A percentile compares a stretch with the other conserved stretches of the same genome.
Evolutionary conservation across 2,797 vertebrate species (phyloP).

Genomic region (Helostoma temminkii): DNA sequence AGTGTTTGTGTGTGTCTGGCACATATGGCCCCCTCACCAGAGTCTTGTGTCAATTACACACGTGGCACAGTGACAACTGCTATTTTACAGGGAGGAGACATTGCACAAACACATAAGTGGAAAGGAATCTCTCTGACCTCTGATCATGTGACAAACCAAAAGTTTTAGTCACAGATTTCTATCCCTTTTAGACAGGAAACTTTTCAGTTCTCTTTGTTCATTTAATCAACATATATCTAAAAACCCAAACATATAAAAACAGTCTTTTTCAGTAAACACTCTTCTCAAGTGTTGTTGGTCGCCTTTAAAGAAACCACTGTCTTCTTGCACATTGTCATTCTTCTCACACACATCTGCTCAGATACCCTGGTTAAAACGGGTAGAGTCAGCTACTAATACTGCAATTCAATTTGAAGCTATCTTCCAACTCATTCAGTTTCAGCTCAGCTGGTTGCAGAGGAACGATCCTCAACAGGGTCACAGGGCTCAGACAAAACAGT

Average conservation of each 20-base stretch:
- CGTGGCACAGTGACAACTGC: background rate
- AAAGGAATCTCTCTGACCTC: background rate
- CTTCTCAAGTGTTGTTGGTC: background rate
- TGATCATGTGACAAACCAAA: background rate
- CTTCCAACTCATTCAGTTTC: conserved; percentile 30
- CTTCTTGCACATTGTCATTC: background rate
- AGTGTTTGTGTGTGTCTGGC: no score
- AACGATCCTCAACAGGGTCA: conserved; percentile 30
- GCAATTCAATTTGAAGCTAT: conserved; percentile 36
- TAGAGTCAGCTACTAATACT: conserved; percentile 5
- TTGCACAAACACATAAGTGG: background rate
- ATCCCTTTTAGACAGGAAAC: background rate
- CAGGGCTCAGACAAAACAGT: conserved; percentile 49
- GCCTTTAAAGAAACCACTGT: conserved; percentile 1
- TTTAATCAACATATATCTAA: background rate
- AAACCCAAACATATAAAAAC: background rate
- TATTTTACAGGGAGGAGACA: background rate
- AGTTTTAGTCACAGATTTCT: background rate
- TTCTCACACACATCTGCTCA: conserved; percentile 8
- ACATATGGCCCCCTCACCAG: background rate
- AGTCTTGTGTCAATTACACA: background rate
- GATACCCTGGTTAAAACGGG: conserved; percentile 20
- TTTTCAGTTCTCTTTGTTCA: background rate
- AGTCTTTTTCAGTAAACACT: background rate
- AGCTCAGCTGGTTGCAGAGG: conserved; percentile 24